Conservation (phyloP, 2,113 vertebrate genomes). For the Neodontobutis hainanensis region DNA sequence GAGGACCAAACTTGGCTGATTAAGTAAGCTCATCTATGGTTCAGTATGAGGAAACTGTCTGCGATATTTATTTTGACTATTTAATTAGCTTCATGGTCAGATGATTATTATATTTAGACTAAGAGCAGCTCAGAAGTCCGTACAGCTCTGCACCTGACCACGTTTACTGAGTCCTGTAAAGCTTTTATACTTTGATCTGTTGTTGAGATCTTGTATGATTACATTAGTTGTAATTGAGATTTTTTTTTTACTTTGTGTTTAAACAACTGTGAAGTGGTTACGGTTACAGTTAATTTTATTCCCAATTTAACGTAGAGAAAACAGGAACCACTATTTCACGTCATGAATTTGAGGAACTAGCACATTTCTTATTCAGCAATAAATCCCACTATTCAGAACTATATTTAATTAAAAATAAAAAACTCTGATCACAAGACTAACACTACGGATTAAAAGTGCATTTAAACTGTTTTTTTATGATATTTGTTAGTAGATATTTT, state of each 20-base stretch:
- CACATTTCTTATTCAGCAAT: slow-evolving; percentile 1
- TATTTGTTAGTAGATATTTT: neutral
- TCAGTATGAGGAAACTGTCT: no score
- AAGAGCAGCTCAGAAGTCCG: neutral
- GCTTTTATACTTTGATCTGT: neutral
- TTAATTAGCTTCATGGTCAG: no score
- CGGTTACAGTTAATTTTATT: neutral
- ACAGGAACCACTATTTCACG: neutral
- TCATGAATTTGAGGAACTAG: neutral
- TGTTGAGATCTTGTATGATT: neutral
- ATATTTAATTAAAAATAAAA: neutral
- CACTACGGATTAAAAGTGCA: neutral
- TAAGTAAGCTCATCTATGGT: no score
- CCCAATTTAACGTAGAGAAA: neutral
- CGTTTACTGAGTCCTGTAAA: neutral
- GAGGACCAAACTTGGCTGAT: no score
- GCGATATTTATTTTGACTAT: neutral
- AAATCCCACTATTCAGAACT: neutral
- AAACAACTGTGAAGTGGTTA: slow-evolving; percentile 1
- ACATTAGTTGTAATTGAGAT: neutral
- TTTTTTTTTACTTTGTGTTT: no score
- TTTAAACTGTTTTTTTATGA: neutral
- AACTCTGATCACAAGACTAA: neutral
- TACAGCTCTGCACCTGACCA: neutral
- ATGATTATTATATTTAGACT: no score